Evolutionary conservation across 2,113 vertebrate genomes (phyloP).

Genomic region (Embiotoca jacksoni): DNA sequence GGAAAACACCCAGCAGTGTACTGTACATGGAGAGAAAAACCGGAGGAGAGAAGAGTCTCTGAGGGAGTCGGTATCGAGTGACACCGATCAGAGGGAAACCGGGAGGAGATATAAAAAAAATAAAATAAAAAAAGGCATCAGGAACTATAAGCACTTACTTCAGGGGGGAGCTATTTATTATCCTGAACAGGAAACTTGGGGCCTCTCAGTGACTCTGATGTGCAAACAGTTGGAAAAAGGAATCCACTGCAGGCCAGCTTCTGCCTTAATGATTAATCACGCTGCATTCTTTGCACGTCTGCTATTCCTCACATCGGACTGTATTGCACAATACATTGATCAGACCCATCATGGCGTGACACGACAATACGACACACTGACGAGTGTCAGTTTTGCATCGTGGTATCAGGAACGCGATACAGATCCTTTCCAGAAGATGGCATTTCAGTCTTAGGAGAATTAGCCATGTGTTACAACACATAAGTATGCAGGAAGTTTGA

Average conservation of each 20-base stretch:
- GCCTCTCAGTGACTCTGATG: constrained; percentile 47
- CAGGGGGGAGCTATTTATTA: constrained; percentile 42
- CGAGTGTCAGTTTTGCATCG: constrained; percentile 48
- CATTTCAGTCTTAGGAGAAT: constrained; percentile 65
- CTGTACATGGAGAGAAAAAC: constrained; percentile 73
- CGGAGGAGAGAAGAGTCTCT: constrained; percentile 67
- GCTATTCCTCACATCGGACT: constrained; percentile 55
- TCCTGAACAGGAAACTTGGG: constrained; percentile 37
- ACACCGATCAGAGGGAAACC: constrained; percentile 58
- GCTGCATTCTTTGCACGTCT: constrained; percentile 43
- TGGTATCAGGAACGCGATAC: constrained; percentile 39
- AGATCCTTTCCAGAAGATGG: constrained; percentile 37
- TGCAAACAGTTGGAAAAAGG: constrained; percentile 46
- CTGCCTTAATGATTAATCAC: constrained; percentile 46
- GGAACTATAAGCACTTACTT: constrained; percentile 72
- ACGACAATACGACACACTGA: constrained; percentile 20
- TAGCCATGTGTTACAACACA: constrained; percentile 65
- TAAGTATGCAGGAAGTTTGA: constrained; percentile 65
- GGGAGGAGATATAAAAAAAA: constrained; percentile 60
- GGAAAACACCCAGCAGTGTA: constrained; percentile 81
- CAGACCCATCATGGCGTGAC: constrained; percentile 36
- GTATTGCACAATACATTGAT: constrained; percentile 71
- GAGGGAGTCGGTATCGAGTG: constrained; percentile 35
- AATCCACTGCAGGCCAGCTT: constrained; percentile 39
- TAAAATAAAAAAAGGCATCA: constrained; percentile 73